A percentile compares a stretch with the other conserved stretches of the same genome.
These are phyloP conservation scores for Odontocolon sp. DNA, from an alignment of 2,888 invertebrate genomes.

Conservation along the genomic window DNA sequence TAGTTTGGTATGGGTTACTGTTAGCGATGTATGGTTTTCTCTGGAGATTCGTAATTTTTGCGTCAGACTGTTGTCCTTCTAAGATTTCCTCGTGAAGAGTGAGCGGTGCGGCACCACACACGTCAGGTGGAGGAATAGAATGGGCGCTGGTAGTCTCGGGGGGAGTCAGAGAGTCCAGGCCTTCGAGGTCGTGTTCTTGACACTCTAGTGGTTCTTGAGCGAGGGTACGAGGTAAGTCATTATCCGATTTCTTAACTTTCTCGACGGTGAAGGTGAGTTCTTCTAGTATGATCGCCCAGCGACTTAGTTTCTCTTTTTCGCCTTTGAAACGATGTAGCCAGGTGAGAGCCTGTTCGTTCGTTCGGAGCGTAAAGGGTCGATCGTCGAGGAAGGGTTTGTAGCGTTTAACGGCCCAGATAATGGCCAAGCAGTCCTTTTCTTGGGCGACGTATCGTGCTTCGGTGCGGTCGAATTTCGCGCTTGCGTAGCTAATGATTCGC, in stretches of 20 bases:
- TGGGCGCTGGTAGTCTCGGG: too few relatives aligned
- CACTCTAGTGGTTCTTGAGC: conserved; percentile 52
- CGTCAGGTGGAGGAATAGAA: too few relatives aligned
- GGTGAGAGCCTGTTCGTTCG: conserved; percentile 58
- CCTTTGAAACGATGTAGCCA: conserved; percentile 60
- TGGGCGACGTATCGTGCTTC: neutral
- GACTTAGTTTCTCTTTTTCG: conserved; percentile 54
- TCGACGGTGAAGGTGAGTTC: conserved; percentile 58
- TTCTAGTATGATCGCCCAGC: conserved; percentile 61
- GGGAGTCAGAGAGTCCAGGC: too few relatives aligned
- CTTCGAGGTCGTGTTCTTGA: too few relatives aligned
- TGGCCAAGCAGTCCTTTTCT: neutral
- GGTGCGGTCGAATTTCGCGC: neutral
- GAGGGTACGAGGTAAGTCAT: conserved; percentile 62
- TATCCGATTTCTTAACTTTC: conserved; percentile 54
- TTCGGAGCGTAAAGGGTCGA: conserved; percentile 52
- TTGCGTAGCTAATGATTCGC: neutral
- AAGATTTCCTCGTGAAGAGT: neutral
- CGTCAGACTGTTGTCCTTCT: neutral
- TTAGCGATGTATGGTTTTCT: too few relatives aligned
- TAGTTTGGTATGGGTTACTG: neutral
- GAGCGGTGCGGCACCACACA: too few relatives aligned
- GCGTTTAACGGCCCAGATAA: neutral
- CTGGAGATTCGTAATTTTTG: neutral
- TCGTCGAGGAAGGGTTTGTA: conserved; percentile 61